These are phyloP conservation scores for Megaceryle alcyon DNA, from an alignment of 2,797 vertebrate genomes.

Conservation along the genomic window DNA sequence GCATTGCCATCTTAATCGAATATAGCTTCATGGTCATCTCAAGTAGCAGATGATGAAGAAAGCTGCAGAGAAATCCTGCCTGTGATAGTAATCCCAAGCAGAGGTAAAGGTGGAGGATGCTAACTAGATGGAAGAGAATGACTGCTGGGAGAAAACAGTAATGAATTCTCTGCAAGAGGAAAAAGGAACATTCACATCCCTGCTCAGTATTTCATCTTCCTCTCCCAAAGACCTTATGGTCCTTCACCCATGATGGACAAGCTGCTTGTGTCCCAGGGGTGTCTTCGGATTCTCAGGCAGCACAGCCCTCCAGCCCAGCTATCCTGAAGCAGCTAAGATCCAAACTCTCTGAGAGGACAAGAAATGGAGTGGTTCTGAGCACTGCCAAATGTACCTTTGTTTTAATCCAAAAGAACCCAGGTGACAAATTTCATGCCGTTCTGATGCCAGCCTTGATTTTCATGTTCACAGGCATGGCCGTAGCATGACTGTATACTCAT, in stretches of 20 bases:
- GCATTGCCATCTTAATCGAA: background rate
- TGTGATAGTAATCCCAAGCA: background rate
- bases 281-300: background rate
- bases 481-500: background rate
- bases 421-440: background rate
- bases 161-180: background rate
- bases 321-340: background rate
- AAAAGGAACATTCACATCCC: background rate
- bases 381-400: background rate
- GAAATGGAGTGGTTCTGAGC: background rate
- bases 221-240: background rate
- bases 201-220: background rate
- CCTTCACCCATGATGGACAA: background rate
- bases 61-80: background rate
- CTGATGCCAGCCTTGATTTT: background rate
- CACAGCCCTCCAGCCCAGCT: background rate
- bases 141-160: background rate
- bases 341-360: background rate
- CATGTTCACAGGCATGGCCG: background rate
- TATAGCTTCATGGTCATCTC: too few species aligned
- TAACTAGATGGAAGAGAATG: background rate
- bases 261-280: background rate
- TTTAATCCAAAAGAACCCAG: background rate
- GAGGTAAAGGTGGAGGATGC: background rate
- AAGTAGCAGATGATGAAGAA: background rate